Evolutionary conservation across 2,797 vertebrate species (phyloP), one percentile per base, ranked within the genome.

Genomic region (Pseudochaenichthys georgianus): DNA sequence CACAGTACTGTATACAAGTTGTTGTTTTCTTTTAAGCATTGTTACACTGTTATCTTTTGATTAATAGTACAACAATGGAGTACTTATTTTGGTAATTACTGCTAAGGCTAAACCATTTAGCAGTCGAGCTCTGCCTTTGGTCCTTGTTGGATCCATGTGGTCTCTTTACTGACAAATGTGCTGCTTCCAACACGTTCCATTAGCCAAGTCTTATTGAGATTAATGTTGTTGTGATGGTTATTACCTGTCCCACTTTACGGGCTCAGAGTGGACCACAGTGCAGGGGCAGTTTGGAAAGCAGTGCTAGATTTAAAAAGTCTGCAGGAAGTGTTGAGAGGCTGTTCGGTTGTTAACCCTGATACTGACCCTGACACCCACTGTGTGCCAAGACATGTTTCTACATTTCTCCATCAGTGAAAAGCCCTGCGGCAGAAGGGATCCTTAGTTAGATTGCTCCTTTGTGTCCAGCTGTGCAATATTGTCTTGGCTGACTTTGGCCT

Each of bases 151-250:
- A 71, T 68, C 58, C 52, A 45, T 67, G 70, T 58, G 55, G 68
- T 64, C 83, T 78, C 73, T 71, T 75, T 80, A 65, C 73, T 70
- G 64, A 84, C 68, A 77, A 86, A 88, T 85, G 77, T 78, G 81
- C 52, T 55, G 61, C 77, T 81, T 75, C 46, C 65, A 64, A 81
- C 68, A 65, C 1, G 15, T 86, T 84, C 69, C 70, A 81, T 75
- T 87, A 83, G 64, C 71, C 58, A 13, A 45, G 74, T 66, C 60
- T 87, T 78, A 87, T 75, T 81, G 64, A 90, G 86, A 89, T 90
- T 82, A 84, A 88, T 87, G 81, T 75, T 78, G 80, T 66, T 85
- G 58, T 79, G 73, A 83, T 83, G 62, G 77, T 65, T 84, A 72
- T 74, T 76, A 83, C 81, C 75, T 84, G 75, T 13, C 38, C 61